Evolutionary conservation across 2,797 vertebrate species (phyloP), one percentile per base, ranked within the genome.

Genomic region (Pangasius djambal): DNA sequence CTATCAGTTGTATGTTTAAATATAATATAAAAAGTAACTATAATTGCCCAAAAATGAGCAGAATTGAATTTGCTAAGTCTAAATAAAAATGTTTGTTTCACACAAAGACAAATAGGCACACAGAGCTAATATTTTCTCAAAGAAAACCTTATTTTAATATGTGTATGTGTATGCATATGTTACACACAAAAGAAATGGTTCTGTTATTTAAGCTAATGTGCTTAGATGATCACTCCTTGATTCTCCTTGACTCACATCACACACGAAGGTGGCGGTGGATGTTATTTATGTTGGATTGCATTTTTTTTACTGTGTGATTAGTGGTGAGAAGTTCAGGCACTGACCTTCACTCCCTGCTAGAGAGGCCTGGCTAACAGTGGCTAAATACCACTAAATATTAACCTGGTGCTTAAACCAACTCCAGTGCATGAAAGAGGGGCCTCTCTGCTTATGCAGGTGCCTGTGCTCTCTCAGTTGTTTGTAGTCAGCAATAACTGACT

Each of bases 321-420:
- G 75, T 48, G 57, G 31, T 72, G 13, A 74, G 31, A 69, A 86
- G 37, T 88, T 88, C 28, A 86, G 69, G 69, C 63, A 74, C 34
- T 88, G 86, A 92, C 91, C 89, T 92, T 92, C 85, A 91, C 37
- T 82, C 65, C 74, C 65, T 78, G 88, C 69, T 83, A 82, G 48
- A 85, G 81, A 85, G 84, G 15, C 48, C 72, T 37, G 85, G 72
- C 83, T 63, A 63, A 82, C 57, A 83, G 87, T 0, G 44, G 70
- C n/a, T 72, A 83, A 87, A 89, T 70, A 77, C 65, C 18, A 70
- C 81, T 92, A 90, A 92, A 90, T 74, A 92, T 92, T 90, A 92
- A 92, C 88, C 87, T 77, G 75, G 74, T 85, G 44, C 83, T 88
- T 79, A 85, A 88, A 88, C 10, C 59, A 85, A 22, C 61, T 37